A percentile compares a stretch with the other conserved stretches of the same genome.
Conservation (phyloP, 2,797 vertebrate species). For the Heterohyrax brucei region DNA sequence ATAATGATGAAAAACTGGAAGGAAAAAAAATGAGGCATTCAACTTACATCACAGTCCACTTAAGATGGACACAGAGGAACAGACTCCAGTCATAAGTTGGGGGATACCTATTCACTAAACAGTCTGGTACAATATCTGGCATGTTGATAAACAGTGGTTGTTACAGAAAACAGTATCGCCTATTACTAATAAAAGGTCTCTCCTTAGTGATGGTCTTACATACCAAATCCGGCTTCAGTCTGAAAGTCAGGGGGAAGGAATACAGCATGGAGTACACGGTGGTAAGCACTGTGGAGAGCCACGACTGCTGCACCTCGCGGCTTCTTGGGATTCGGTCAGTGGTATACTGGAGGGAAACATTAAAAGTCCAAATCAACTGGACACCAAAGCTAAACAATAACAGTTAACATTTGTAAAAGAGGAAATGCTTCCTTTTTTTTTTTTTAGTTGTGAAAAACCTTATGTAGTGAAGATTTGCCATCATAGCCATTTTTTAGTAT, state of each 20-base stretch:
- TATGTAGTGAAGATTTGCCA: too few relatives aligned
- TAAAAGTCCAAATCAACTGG: conserved; percentile 34
- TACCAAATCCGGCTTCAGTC: conserved; percentile 96
- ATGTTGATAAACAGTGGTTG: background rate
- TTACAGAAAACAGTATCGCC: conserved; percentile 3
- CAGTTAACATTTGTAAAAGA: background rate
- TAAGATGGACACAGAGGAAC: background rate
- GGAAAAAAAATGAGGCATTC: background rate
- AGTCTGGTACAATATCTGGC: background rate
- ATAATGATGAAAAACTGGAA: background rate
- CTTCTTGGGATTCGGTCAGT: conserved; percentile 95
- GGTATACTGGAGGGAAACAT: conserved; percentile 88
- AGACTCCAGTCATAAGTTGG: background rate
- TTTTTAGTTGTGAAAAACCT: too few relatives aligned
- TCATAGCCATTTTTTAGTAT: too few relatives aligned
- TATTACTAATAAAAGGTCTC: background rate
- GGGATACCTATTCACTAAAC: background rate
- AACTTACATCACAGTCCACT: background rate
- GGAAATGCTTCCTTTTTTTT: background rate
- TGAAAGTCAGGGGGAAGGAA: conserved; percentile 93
- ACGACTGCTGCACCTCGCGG: conserved; percentile 96
- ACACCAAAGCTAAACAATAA: background rate
- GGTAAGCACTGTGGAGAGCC: conserved; percentile 94
- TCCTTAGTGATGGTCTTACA: conserved; percentile 83
- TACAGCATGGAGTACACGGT: conserved; percentile 92